A percentile compares a stretch with the other conserved stretches of the same genome.
Evolutionary conservation across 2,113 vertebrate species (phyloP).

Genomic region (Perca schrenkii): DNA sequence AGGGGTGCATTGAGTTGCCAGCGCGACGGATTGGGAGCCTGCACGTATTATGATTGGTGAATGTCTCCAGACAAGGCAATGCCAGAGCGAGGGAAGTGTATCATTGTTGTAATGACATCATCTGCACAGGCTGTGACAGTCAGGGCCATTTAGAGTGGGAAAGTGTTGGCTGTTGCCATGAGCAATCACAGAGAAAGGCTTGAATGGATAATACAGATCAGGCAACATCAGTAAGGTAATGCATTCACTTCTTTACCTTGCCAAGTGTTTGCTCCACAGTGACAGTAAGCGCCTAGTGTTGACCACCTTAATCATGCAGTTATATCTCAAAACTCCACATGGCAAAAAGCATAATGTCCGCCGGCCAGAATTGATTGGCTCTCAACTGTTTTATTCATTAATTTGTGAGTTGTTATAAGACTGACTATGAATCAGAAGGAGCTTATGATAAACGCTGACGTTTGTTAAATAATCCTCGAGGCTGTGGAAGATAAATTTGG

Average conservation of each 20-base stretch:
- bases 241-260: conserved; percentile 49
- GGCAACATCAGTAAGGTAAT: conserved; percentile 57
- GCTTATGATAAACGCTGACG: conserved; percentile 17
- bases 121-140: conserved; percentile 73
- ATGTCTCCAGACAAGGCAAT: conserved; percentile 65
- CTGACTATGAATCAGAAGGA: conserved; percentile 23
- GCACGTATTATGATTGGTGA: conserved; percentile 72
- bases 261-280: conserved; percentile 41
- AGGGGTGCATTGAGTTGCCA: conserved; percentile 64
- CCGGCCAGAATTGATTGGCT: conserved; percentile 18
- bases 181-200: conserved; percentile 63
- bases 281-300: conserved; percentile 14
- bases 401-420: conserved; percentile 36
- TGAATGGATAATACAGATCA: conserved; percentile 71
- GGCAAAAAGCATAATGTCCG: conserved; percentile 5
- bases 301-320: conserved; percentile 29
- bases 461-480: conserved; percentile 26
- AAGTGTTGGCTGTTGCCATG: conserved; percentile 71
- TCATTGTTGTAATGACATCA: conserved; percentile 78
- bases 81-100: conserved; percentile 69
- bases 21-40: conserved; percentile 60
- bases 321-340: not conserved
- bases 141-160: conserved; percentile 64
- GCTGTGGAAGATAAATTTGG: conserved; percentile 8
- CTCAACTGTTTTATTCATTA: conserved; percentile 37